Percentiles rank a stretch among this genome's conserved stretches.
These are phyloP conservation scores for Corynorhinus townsendii DNA, from an alignment of 2,113 vertebrate genomes.

Conservation along the genomic window DNA sequence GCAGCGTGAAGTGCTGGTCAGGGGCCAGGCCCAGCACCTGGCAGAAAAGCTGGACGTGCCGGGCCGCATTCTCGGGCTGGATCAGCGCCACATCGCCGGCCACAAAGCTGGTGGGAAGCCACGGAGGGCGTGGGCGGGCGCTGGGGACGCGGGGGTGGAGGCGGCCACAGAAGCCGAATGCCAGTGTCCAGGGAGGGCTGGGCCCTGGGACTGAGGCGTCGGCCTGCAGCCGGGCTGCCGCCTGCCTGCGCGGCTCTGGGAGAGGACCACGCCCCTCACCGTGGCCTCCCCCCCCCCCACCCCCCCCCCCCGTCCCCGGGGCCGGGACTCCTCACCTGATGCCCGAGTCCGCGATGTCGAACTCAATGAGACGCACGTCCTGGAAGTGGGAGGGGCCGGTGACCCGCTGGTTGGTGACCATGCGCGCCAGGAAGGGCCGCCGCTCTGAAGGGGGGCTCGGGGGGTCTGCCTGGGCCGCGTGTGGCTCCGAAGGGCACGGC, in stretches of 20 bases:
- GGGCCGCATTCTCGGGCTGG: conserved; percentile 81
- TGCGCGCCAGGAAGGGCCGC: conserved; percentile 81
- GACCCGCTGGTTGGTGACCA: conserved; percentile 87
- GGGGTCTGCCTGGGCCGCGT: background rate
- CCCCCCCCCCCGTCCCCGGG: background rate
- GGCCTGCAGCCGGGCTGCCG: too few species aligned
- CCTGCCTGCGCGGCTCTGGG: background rate
- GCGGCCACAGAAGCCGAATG: background rate
- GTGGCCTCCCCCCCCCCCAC: too few species aligned
- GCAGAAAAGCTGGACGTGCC: conserved; percentile 87
- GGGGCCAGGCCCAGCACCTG: conserved; percentile 85
- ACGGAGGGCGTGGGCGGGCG: rapidly evolving
- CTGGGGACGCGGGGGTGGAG: background rate
- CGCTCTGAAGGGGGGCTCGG: conserved; percentile 67
- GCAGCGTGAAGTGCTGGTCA: conserved; percentile 80
- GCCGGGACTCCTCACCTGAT: conserved; percentile 82
- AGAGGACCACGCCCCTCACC: background rate
- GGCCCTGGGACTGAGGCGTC: rapidly evolving
- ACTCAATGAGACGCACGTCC: conserved; percentile 93
- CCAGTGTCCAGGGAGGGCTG: background rate
- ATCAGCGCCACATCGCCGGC: conserved; percentile 92
- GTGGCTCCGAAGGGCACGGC: rapidly evolving
- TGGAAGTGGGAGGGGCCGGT: conserved; percentile 90
- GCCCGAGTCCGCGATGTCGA: conserved; percentile 86
- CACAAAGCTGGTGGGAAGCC: conserved; percentile 78